Evolutionary conservation across 2,888 invertebrate species (phyloP), one percentile per base, ranked within the genome.

Genomic region (Ophion obscuratus): DNA sequence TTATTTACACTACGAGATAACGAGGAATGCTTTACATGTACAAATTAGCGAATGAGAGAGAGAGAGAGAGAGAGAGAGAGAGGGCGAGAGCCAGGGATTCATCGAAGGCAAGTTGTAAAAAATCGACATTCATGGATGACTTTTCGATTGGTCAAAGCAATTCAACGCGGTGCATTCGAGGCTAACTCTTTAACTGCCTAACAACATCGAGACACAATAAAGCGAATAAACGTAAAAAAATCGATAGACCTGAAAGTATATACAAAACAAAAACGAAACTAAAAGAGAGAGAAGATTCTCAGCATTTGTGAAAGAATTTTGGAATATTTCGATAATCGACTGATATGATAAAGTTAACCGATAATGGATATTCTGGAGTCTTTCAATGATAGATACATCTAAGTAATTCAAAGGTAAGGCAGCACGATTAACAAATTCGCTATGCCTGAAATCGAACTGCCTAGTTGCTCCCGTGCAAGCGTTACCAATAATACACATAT

Each of bases 1-100:
- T 93, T 93, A 94, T 94, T 93, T 93, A 93, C 93, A 93, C 92
- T 93, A 92, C 90, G 92, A 92, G 91, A 92, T 92, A 94, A 93
- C 91, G 92, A 90, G 90, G 82, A 84, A 88, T 74, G 89, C 90
- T 91, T 91, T 90, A 90, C 90, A 90, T 59, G 40, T 84, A 90
- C 81, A 89, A 83, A 83, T 83, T 61, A 76, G 57, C 77, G 67
- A 86, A 31, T 62, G 59, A 57, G 61, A 77, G 75, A 71, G 36
- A 64, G 78, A 59, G 74, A 31, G 6, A 79, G 17, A 66, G 66
- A 68, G 67, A 87, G 76, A 77, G 11, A 53, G 64, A 31, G 31
- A 31, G 53, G 5, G 44, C 44, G 53, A 57, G 57, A 31, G 40
- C 40, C 40, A 40, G 40, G 79, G 82, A 85, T 70, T 80, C 70